Conservation (phyloP, 2,113 vertebrate genomes). For the Felis catus region F.catus_Fca126_mat1.0 CM031412.1:33312001-33312500, state of each 20-base stretch:
- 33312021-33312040: background rate
- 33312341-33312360: background rate
- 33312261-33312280: background rate
- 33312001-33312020: background rate
- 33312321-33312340: too few species aligned
- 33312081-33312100: background rate
- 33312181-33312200: background rate
- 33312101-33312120: background rate
- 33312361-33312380: background rate
- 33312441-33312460: background rate
- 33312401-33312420: background rate
- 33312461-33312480: background rate
- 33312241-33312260: background rate
- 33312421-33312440: background rate
- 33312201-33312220: background rate
- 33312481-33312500: background rate
- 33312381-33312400: background rate
- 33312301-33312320: background rate
- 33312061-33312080: background rate
- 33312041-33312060: background rate
- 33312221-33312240: background rate
- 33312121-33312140: accelerated
- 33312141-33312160: background rate
- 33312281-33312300: background rate
- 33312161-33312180: background rate